Conservation (phyloP, 2,113 vertebrate species). For the Sapayoa aenigma region DNA sequence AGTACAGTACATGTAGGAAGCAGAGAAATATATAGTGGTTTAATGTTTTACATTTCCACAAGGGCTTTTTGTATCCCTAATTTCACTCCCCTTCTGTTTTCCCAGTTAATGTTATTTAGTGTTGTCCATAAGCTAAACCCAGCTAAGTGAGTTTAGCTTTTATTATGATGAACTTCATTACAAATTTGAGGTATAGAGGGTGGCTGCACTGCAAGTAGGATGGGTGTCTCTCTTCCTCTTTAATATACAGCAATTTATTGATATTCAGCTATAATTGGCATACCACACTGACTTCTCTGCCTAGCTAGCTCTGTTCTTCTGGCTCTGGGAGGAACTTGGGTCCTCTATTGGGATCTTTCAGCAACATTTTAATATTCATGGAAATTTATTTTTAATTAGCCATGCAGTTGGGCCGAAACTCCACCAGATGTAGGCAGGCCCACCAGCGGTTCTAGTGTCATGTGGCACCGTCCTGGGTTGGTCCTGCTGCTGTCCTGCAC, state of each 20-base stretch:
- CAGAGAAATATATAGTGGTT: conserved; percentile 47
- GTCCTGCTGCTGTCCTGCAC: neutral
- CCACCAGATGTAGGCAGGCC: neutral
- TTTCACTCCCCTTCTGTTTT: conserved; percentile 32
- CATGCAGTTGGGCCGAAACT: neutral
- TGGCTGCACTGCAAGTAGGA: neutral
- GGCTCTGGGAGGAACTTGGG: neutral
- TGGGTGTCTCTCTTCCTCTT: neutral
- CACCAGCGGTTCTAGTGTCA: neutral
- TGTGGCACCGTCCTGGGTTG: rapidly evolving
- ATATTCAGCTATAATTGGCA: conserved; percentile 4
- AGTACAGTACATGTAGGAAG: conserved; percentile 43
- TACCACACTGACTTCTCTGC: neutral
- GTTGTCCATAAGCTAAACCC: neutral
- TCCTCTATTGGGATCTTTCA: neutral
- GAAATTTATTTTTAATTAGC: conserved; percentile 2
- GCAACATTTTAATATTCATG: neutral
- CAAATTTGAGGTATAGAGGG: neutral
- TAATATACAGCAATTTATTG: neutral
- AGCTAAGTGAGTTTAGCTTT: conserved; percentile 21
- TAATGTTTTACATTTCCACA: conserved; percentile 45
- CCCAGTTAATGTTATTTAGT: conserved; percentile 36
- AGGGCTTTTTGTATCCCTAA: conserved; percentile 39
- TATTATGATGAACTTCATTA: neutral
- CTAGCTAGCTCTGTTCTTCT: neutral